phyloP scores from a whole-genome alignment of 1,140 invertebrate genomes.

The Acromyrmex charruanus region DNA sequence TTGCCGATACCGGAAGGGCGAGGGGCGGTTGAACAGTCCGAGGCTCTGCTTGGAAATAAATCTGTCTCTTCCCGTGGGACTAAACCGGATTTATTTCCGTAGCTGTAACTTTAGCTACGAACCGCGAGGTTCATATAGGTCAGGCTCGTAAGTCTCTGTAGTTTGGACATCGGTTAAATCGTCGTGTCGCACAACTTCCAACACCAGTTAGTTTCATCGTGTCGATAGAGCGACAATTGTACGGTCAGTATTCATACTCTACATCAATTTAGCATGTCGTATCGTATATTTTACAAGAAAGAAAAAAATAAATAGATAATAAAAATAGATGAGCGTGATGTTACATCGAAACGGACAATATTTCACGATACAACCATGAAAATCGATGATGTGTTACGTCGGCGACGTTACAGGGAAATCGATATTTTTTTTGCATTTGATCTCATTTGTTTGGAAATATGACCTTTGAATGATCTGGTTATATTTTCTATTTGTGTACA shows the following conservation, averaged over 20 bases:
- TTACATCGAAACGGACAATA: neutral
- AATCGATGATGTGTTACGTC: neutral
- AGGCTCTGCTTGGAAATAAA: conserved; percentile 71
- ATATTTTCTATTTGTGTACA: neutral
- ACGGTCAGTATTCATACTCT: conserved; percentile 13
- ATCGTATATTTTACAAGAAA: neutral
- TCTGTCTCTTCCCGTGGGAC: conserved; percentile 74
- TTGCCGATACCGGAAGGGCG: conserved; percentile 30
- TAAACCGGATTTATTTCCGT: conserved; percentile 74
- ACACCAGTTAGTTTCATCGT: conserved; percentile 17
- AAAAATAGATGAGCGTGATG: neutral
- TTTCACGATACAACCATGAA: neutral
- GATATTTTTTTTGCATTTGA: neutral
- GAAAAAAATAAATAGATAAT: neutral
- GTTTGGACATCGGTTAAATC: conserved; percentile 74
- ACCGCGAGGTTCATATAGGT: conserved; percentile 68
- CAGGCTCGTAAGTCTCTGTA: conserved; percentile 69
- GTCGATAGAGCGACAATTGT: conserved; percentile 47
- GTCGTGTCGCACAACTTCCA: conserved; percentile 54
- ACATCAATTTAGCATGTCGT: conserved; percentile 15
- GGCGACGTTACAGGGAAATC: neutral
- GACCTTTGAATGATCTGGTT: neutral
- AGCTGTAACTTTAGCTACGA: conserved; percentile 69
- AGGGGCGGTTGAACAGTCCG: conserved; percentile 25
- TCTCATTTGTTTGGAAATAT: neutral